These are phyloP conservation scores for Meloe dianella DNA, from an alignment of 2,888 invertebrate species.

Conservation along the genomic window DNA sequence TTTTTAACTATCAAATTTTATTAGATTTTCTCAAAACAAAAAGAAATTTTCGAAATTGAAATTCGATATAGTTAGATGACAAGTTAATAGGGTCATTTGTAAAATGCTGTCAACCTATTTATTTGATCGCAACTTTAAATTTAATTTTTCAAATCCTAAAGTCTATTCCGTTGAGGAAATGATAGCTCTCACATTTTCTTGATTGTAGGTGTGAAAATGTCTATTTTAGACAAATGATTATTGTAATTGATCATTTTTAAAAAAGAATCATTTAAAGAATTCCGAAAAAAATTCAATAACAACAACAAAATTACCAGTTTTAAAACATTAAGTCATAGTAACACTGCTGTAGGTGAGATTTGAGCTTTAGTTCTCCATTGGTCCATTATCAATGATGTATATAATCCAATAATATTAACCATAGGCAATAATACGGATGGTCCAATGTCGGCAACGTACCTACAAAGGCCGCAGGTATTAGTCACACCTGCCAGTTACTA, in stretches of 20 bases:
- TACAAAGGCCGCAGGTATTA: conserved; percentile 56
- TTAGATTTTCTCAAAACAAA: neutral
- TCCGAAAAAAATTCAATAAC: conserved; percentile 52
- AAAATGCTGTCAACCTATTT: neutral
- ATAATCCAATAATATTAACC: conserved; percentile 13
- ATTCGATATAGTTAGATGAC: neutral
- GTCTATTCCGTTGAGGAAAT: conserved; percentile 3
- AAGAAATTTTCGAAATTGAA: neutral
- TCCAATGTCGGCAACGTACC: conserved; percentile 54
- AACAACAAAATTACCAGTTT: conserved; percentile 55
- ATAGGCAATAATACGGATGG: conserved; percentile 38
- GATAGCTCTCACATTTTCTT: conserved; percentile 14
- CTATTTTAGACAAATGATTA: conserved; percentile 27
- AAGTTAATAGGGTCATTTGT: conserved; percentile 1
- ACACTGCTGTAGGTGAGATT: conserved; percentile 57
- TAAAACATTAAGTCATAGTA: conserved; percentile 55
- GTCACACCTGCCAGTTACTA: conserved; percentile 60
- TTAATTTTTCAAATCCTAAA: conserved; percentile 14
- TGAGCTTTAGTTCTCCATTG: conserved; percentile 40
- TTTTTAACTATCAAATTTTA: conserved; percentile 3
- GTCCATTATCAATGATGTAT: conserved; percentile 2
- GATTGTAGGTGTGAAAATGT: conserved; percentile 32
- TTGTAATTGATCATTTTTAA: conserved; percentile 13
- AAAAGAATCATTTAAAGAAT: conserved; percentile 41
- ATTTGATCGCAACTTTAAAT: neutral